These are phyloP conservation scores for Ptilorrhoa leucosticta DNA, from an alignment of 2,113 vertebrate genomes.

Conservation along the genomic window DNA sequence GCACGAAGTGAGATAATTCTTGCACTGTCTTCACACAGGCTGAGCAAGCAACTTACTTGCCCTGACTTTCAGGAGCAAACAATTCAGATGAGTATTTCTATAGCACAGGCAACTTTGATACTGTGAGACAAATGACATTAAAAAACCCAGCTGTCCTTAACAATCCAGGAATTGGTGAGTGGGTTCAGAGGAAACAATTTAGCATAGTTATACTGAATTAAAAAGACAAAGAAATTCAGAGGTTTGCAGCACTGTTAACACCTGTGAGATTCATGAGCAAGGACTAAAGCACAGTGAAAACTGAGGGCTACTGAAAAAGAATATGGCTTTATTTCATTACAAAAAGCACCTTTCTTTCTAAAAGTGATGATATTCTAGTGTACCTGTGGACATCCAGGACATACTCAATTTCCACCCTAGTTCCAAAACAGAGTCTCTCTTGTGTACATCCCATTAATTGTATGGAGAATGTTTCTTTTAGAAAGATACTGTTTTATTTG, in stretches of 20 bases:
- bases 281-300: neutral
- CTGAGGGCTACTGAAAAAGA: neutral
- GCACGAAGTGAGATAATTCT: neutral
- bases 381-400: neutral
- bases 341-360: neutral
- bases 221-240: neutral
- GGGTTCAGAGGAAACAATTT: neutral
- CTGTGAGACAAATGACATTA: neutral
- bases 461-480: neutral
- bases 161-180: neutral
- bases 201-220: neutral
- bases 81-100: neutral
- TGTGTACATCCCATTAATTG: fast-evolving
- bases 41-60: neutral
- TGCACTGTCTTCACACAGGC: neutral
- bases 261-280: neutral
- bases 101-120: neutral
- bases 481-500: neutral
- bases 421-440: neutral
- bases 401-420: neutral
- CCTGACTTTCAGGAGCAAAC: neutral
- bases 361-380: neutral
- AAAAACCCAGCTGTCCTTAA: neutral
- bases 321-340: neutral
- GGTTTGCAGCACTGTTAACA: neutral